Conservation (phyloP, 2,113 vertebrate species). For the Festucalex cinctus region DNA sequence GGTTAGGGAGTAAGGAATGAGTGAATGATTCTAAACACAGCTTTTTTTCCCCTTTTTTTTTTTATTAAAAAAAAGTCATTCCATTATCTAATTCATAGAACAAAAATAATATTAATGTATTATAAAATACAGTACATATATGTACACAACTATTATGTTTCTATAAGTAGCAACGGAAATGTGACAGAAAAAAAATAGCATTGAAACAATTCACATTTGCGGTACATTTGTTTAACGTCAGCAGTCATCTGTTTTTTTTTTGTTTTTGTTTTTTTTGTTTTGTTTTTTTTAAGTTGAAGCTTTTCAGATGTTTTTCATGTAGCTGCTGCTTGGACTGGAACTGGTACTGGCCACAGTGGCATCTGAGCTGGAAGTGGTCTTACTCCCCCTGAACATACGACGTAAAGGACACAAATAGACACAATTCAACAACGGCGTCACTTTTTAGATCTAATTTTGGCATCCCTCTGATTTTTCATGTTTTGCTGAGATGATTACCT, state of each 20-base stretch:
- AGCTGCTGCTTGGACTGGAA: neutral
- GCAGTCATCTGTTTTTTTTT: neutral
- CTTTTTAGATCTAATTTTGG: neutral
- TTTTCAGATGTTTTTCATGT: neutral
- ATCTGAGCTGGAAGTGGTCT: neutral
- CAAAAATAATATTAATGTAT: neutral
- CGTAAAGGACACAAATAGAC: slow-evolving; percentile 13
- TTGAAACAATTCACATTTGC: neutral
- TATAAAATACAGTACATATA: neutral
- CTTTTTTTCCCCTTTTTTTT: too few species aligned
- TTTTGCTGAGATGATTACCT: neutral
- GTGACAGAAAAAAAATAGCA: neutral
- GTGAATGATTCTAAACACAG: too few species aligned
- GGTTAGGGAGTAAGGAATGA: too few species aligned
- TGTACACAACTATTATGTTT: neutral
- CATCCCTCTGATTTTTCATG: neutral
- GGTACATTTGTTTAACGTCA: slow-evolving; percentile 18
- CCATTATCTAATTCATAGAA: neutral
- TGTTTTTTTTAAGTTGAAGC: too few species aligned
- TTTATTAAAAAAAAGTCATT: slow-evolving; percentile 11
- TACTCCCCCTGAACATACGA: slow-evolving; percentile 3
- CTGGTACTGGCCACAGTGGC: neutral
- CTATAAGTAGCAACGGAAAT: neutral
- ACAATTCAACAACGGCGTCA: neutral
- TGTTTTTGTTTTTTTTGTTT: too few species aligned